Percentiles rank a stretch among this genome's conserved stretches.
Evolutionary conservation across 2,888 invertebrate genomes (phyloP).

Genomic region (Spodoptera picta): DNA sequence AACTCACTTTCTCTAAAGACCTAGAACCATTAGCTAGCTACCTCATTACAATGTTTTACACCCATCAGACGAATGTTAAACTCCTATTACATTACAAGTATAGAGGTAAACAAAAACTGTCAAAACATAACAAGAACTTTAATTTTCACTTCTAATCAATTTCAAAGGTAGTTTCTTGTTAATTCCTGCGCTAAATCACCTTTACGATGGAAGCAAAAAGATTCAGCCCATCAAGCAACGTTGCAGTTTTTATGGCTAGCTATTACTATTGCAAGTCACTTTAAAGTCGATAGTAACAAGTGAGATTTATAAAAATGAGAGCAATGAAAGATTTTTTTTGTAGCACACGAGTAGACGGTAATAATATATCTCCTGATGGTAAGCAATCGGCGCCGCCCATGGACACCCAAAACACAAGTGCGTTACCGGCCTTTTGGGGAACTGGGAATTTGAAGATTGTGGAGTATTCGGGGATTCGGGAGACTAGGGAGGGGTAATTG

Average conservation of each 20-base stretch:
- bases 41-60: conserved; percentile 39
- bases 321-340: no score
- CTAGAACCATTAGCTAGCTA: conserved; percentile 21
- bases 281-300: conserved; percentile 7
- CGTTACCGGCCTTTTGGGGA: no score
- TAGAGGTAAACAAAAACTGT: conserved; percentile 50
- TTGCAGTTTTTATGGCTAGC: conserved; percentile 78
- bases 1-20: conserved; percentile 4
- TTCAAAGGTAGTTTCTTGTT: conserved; percentile 78
- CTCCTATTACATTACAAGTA: conserved; percentile 30
- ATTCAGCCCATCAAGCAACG: conserved; percentile 83
- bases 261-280: conserved; percentile 60
- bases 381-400: no score
- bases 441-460: no score
- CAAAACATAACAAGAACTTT: conserved; percentile 58
- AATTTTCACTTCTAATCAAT: conserved; percentile 80
- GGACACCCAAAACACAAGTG: no score
- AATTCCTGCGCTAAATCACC: conserved; percentile 83
- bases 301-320: background rate
- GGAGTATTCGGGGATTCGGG: no score
- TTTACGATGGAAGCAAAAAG: conserved; percentile 80
- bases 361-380: no score
- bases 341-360: no score
- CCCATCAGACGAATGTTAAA: conserved; percentile 17
- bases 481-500: no score